These are phyloP conservation scores for Notarius lentiginosus DNA, from an alignment of 2,113 vertebrate species.

Conservation along the genomic window DNA sequence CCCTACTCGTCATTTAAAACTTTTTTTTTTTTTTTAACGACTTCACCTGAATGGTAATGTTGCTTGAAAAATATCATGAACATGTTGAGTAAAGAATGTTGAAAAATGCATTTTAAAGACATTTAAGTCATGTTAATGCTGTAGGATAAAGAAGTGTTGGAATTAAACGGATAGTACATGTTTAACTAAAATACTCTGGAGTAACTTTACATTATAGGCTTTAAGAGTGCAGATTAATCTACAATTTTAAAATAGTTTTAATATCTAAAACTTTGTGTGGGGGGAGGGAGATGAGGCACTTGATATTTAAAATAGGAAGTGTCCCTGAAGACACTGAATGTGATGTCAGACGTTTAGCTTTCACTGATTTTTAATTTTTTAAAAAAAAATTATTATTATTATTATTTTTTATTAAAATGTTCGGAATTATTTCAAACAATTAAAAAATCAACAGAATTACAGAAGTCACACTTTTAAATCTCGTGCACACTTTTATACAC, in stretches of 20 bases:
- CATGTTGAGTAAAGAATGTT: background rate
- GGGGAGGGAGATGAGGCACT: background rate
- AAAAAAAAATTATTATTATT: no score
- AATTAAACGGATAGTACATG: background rate
- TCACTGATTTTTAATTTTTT: background rate
- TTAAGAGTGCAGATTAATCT: background rate
- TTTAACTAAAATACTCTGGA: background rate
- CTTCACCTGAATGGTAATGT: background rate
- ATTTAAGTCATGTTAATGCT: background rate
- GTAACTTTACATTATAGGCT: background rate
- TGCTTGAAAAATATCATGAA: background rate
- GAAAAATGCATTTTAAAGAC: background rate
- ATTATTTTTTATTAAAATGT: background rate
- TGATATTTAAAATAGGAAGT: background rate
- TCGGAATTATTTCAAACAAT: background rate
- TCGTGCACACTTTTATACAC: background rate
- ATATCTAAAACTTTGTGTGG: background rate
- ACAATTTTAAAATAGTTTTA: slow-evolving; percentile 1
- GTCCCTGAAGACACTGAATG: background rate
- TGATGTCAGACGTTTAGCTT: background rate
- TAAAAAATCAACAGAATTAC: background rate
- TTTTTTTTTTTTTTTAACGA: no score
- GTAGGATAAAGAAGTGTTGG: background rate
- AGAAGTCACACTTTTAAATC: background rate
- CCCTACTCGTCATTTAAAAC: background rate